Conservation (phyloP, 2,113 vertebrate genomes). For the Halcyon senegalensis region DNA sequence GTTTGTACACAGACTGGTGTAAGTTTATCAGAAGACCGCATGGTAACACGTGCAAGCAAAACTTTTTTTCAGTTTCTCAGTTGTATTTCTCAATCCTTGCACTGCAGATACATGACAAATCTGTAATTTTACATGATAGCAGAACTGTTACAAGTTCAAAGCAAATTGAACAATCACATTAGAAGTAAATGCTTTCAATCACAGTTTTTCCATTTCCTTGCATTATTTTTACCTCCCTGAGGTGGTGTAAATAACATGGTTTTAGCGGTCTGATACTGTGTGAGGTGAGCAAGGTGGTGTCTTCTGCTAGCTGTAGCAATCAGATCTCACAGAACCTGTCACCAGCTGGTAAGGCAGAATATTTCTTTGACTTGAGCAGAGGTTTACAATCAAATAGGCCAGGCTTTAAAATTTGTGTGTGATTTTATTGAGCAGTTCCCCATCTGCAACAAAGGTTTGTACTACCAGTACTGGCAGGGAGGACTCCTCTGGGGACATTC, state of each 20-base stretch:
- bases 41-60: neutral
- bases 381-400: neutral
- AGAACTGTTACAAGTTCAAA: neutral
- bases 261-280: neutral
- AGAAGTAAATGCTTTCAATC: neutral
- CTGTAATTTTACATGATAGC: neutral
- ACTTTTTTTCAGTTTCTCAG: neutral
- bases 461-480: neutral
- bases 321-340: neutral
- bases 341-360: neutral
- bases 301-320: neutral
- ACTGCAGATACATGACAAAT: neutral
- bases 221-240: neutral
- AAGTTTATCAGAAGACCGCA: neutral
- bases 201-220: neutral
- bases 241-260: fast-evolving
- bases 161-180: neutral
- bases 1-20: neutral
- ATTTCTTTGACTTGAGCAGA: neutral
- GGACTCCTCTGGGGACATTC: neutral
- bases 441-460: neutral
- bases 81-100: neutral
- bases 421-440: neutral
- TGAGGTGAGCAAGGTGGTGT: neutral
- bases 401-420: neutral